Evolutionary conservation across 2,888 invertebrate genomes (phyloP).

Genomic region (Oxystoma pomonae): DNA sequence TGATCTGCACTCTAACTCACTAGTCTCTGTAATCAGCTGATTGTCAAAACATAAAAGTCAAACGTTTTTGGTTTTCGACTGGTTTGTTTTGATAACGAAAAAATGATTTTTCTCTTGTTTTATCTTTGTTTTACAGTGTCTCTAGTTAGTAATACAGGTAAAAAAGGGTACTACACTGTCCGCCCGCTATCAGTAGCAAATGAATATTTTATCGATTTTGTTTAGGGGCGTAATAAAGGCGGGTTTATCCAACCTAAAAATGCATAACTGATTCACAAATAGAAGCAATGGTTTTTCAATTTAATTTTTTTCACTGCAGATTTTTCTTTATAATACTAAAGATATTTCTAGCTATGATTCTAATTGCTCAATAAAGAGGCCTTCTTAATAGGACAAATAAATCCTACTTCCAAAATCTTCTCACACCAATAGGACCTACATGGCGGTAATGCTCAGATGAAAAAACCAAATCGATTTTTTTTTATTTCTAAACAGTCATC

Average conservation of each 20-base stretch:
- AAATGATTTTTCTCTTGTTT: neutral
- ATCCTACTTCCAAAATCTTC: no score
- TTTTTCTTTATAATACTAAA: no score
- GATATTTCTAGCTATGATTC: neutral
- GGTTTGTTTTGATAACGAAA: neutral
- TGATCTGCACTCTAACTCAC: neutral
- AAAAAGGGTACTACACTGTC: neutral
- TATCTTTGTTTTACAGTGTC: neutral
- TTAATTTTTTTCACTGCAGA: neutral
- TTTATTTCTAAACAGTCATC: no score
- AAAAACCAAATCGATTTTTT: no score
- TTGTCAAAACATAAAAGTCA: neutral
- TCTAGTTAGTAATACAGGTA: neutral
- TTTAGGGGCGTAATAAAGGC: neutral
- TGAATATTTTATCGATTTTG: neutral
- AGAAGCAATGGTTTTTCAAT: neutral
- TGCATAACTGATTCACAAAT: neutral
- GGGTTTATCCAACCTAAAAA: no score
- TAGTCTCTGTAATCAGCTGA: neutral
- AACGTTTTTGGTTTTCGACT: neutral
- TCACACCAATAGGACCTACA: no score
- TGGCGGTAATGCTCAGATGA: no score
- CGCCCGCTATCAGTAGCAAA: neutral
- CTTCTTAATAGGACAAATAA: no score
- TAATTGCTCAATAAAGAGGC: neutral